Conservation (phyloP, 2,888 invertebrate species). For the Poecilus cupreus region DNA sequence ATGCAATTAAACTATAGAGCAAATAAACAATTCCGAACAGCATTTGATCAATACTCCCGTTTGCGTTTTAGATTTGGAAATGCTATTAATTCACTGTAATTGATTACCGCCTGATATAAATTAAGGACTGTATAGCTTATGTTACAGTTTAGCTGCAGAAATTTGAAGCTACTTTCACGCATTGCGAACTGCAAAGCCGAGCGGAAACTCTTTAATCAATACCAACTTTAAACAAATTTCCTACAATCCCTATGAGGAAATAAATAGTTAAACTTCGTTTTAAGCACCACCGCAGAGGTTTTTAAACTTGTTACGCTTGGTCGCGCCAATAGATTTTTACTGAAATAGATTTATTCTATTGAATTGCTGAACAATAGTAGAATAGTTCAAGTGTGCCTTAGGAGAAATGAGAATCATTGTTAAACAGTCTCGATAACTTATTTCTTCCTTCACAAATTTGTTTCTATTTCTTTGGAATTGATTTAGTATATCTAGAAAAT, state of each 20-base stretch:
- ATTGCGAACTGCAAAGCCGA: constrained; percentile 23
- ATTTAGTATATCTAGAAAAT: no score
- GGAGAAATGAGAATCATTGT: no score
- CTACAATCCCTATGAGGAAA: constrained; percentile 41
- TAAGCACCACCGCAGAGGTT: constrained; percentile 10
- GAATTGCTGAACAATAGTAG: not conserved
- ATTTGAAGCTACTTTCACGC: constrained; percentile 34
- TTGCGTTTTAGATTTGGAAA: not conserved
- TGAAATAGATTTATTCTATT: not conserved
- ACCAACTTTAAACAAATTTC: constrained; percentile 42
- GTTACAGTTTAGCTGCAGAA: constrained; percentile 7
- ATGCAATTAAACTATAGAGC: constrained; percentile 32
- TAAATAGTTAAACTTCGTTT: constrained; percentile 40
- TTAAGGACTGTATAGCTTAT: constrained; percentile 18
- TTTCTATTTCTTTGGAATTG: no score
- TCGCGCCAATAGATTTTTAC: constrained; percentile 10
- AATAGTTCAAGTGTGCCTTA: no score
- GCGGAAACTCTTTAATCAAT: constrained; percentile 34
- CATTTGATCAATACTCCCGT: not conserved
- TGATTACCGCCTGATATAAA: constrained; percentile 19
- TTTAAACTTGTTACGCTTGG: constrained; percentile 25
- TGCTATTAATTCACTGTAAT: constrained; percentile 27
- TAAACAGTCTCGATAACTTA: no score
- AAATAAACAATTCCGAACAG: constrained; percentile 27
- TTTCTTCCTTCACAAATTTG: no score